Evolutionary conservation across 2,888 invertebrate genomes (phyloP).

Genomic region (Spodoptera picta): DNA sequence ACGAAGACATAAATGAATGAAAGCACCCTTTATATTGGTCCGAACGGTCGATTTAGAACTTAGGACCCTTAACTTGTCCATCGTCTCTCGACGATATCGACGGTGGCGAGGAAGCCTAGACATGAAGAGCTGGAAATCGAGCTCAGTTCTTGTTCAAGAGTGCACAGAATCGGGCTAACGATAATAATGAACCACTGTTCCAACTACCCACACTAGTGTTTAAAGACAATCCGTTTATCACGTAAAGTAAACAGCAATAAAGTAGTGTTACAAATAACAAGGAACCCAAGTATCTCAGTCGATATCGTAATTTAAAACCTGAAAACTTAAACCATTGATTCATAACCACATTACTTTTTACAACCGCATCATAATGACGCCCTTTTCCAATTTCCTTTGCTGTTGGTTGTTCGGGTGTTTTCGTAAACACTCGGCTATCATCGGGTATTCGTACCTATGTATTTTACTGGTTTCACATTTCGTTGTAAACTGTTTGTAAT

Average conservation of each 20-base stretch:
- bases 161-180: no score
- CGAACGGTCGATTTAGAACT: no score
- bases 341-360: slow-evolving; percentile 61
- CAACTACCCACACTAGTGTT: background rate
- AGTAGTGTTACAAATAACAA: slow-evolving; percentile 13
- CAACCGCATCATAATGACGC: slow-evolving; percentile 55
- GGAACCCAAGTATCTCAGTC: background rate
- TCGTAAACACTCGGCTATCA: slow-evolving; percentile 28
- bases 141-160: no score
- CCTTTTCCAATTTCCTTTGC: slow-evolving; percentile 46
- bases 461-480: slow-evolving; percentile 19
- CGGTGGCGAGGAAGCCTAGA: no score
- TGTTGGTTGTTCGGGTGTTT: slow-evolving; percentile 23
- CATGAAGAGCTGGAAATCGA: no score
- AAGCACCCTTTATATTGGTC: no score
- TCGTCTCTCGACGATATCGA: no score
- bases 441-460: slow-evolving; percentile 27
- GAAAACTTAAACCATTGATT: slow-evolving; percentile 55
- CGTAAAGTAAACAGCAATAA: slow-evolving; percentile 14
- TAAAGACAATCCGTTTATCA: slow-evolving; percentile 16
- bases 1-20: no score
- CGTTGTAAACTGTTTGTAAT: slow-evolving; percentile 9
- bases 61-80: no score
- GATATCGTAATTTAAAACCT: slow-evolving; percentile 55
- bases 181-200: no score